Evolutionary conservation across 2,113 vertebrate species (phyloP).

Genomic region (Sphyrna mokarran): DNA sequence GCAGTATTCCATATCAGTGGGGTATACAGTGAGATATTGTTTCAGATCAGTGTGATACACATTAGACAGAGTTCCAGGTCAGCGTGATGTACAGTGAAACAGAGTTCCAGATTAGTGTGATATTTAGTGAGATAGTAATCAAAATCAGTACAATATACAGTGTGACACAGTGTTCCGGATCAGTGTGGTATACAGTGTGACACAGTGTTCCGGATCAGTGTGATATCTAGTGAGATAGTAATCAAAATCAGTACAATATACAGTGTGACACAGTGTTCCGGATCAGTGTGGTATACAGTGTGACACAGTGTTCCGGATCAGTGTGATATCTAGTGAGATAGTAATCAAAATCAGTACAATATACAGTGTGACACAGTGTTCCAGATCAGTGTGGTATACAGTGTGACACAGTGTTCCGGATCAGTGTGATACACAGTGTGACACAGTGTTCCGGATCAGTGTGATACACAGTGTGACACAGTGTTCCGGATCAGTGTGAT

Average conservation of each 20-base stretch:
- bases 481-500: not conserved
- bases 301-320: too few species aligned
- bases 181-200: not conserved
- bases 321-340: not conserved
- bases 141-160: not conserved
- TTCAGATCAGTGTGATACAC: not conserved
- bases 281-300: too few species aligned
- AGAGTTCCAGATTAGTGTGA: not conserved
- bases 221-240: not conserved
- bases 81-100: not conserved
- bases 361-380: too few species aligned
- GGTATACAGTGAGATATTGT: not conserved
- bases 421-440: too few species aligned
- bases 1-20: too few species aligned
- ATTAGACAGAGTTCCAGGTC: not conserved
- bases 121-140: too few species aligned
- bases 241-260: not conserved
- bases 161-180: not conserved
- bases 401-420: not conserved
- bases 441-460: not conserved
- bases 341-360: not conserved
- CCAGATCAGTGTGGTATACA: too few species aligned
- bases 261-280: not conserved
- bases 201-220: not conserved
- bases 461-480: not conserved